Evolutionary conservation across 1,140 invertebrate species (phyloP).

Genomic region (Homalodisca vitripennis): DNA sequence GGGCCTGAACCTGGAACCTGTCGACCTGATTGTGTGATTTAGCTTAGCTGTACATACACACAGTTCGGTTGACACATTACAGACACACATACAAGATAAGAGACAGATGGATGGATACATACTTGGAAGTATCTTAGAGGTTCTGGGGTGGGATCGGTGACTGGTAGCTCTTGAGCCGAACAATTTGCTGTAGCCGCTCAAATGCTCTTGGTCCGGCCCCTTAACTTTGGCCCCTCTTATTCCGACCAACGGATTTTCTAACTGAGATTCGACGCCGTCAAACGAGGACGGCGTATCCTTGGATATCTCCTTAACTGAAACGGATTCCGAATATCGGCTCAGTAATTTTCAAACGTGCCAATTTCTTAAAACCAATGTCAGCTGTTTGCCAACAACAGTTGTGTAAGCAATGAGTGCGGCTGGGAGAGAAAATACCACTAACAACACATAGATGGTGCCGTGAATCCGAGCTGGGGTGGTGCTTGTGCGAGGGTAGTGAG

Average conservation of each 20-base stretch:
- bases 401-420: constrained; percentile 23
- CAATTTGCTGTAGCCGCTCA: constrained; percentile 32
- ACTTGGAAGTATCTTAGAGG: constrained; percentile 27
- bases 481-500: not conserved
- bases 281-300: constrained; percentile 27
- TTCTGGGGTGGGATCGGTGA: constrained; percentile 8
- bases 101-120: constrained; percentile 26
- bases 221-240: constrained; percentile 22
- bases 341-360: constrained; percentile 26
- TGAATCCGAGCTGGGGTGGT: not conserved
- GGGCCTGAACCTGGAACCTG: too few relatives aligned
- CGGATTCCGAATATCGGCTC: constrained; percentile 33
- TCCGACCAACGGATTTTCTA: constrained; percentile 30
- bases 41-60: constrained; percentile 11
- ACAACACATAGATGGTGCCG: not conserved
- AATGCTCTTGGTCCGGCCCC: constrained; percentile 24
- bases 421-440: constrained; percentile 7
- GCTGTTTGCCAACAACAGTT: constrained; percentile 30
- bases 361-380: constrained; percentile 6
- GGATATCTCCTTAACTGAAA: constrained; percentile 35
- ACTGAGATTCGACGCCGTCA: constrained; percentile 27
- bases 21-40: too few relatives aligned
- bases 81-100: constrained; percentile 15
- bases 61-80: constrained; percentile 6
- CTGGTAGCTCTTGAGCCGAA: constrained; percentile 15